Percentiles rank a stretch among this genome's conserved stretches.
Conservation (phyloP, 2,888 invertebrate species). For the Arenicola marina region DNA sequence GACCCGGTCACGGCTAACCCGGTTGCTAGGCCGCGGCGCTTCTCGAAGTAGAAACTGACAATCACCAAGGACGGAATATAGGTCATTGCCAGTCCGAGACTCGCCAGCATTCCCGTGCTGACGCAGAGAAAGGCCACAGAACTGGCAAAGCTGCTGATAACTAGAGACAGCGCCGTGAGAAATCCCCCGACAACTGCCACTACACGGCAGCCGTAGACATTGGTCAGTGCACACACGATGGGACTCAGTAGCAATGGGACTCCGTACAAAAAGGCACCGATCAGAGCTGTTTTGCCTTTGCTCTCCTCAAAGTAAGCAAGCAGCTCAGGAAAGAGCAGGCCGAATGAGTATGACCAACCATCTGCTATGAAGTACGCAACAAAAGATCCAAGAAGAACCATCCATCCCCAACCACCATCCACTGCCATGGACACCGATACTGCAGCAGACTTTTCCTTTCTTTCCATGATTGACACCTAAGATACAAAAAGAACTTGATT, state of each 20-base stretch:
- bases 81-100: slow-evolving; percentile 34
- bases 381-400: slow-evolving; percentile 34
- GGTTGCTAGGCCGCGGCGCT: slow-evolving; percentile 34
- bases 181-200: slow-evolving; percentile 32
- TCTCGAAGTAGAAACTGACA: slow-evolving; percentile 37
- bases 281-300: slow-evolving; percentile 33
- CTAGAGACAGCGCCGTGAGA: slow-evolving; percentile 23
- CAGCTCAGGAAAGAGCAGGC: slow-evolving; percentile 30
- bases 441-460: too few species aligned
- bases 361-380: slow-evolving; percentile 34
- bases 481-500: too few species aligned
- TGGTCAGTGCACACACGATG: slow-evolving; percentile 31
- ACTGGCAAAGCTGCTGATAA: slow-evolving; percentile 23
- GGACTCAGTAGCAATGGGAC: slow-evolving; percentile 34
- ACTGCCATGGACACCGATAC: background rate
- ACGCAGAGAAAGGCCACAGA: slow-evolving; percentile 27
- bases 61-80: slow-evolving; percentile 31
- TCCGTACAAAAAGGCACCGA: slow-evolving; percentile 35
- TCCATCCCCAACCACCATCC: slow-evolving; percentile 37
- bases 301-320: slow-evolving; percentile 29
- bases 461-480: too few species aligned
- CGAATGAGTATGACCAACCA: slow-evolving; percentile 37
- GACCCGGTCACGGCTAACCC: slow-evolving; percentile 43
- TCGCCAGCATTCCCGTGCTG: slow-evolving; percentile 28
- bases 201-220: slow-evolving; percentile 26